Evolutionary conservation across 2,113 vertebrate species (phyloP).

Genomic region (Mastomys natalensis): DNA sequence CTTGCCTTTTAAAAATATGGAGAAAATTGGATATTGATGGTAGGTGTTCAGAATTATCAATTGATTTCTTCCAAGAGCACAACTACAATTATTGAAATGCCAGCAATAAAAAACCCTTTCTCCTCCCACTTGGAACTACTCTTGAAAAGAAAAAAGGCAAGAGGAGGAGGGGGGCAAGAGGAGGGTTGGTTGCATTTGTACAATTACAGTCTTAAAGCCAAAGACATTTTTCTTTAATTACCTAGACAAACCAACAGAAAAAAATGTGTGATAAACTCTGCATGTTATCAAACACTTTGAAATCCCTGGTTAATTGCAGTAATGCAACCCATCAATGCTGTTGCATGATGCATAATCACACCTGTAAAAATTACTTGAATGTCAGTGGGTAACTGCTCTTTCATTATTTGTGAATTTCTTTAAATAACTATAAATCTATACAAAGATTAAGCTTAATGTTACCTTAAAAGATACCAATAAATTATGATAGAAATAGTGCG

Average conservation of each 20-base stretch:
- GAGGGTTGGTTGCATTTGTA: constrained; percentile 64
- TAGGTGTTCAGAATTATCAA: constrained; percentile 82
- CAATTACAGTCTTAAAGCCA: constrained; percentile 74
- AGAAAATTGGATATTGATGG: constrained; percentile 82
- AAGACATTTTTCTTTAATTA: constrained; percentile 68
- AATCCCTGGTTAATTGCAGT: constrained; percentile 68
- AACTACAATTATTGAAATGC: constrained; percentile 80
- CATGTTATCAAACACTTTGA: constrained; percentile 54
- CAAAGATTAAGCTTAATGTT: background rate
- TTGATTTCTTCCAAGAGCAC: constrained; percentile 80
- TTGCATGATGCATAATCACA: background rate
- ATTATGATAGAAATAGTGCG: constrained; percentile 4
- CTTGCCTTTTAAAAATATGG: constrained; percentile 81
- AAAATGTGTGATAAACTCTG: constrained; percentile 58
- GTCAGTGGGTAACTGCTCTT: background rate
- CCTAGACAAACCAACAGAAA: background rate
- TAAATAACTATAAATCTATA: background rate
- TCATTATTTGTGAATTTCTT: constrained; percentile 6
- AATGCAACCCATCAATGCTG: constrained; percentile 66
- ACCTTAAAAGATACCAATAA: background rate
- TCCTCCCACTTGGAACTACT: constrained; percentile 19
- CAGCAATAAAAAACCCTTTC: constrained; percentile 60
- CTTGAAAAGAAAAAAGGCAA: background rate
- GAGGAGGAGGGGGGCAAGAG: background rate
- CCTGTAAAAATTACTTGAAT: background rate